Evolutionary conservation across 1,140 invertebrate species (phyloP).

Genomic region (Zaprionus camerounensis): DNA sequence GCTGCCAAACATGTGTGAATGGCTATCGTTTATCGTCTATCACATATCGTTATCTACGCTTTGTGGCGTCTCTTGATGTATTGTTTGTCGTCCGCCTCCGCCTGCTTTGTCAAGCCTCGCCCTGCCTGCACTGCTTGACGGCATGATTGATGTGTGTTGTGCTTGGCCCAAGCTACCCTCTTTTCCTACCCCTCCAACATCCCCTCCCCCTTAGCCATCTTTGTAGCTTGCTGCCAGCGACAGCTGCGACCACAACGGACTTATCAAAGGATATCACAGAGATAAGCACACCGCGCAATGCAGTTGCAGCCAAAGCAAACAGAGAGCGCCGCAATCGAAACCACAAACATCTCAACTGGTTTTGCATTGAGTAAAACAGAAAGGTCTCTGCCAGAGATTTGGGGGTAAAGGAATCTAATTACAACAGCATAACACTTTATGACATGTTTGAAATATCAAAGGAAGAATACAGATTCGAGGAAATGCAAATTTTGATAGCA

Average conservation of each 20-base stretch:
- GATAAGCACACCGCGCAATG: slow-evolving; percentile 1
- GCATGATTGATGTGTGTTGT: slow-evolving; percentile 47
- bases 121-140: slow-evolving; percentile 39
- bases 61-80: slow-evolving; percentile 23
- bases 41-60: slow-evolving; percentile 11
- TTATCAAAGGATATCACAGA: slow-evolving; percentile 15
- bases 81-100: slow-evolving; percentile 29
- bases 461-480: no score
- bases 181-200: not conserved
- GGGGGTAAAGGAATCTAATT: not conserved
- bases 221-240: slow-evolving; percentile 8
- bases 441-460: no score
- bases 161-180: no score
- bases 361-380: not conserved
- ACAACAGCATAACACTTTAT: not conserved
- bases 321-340: slow-evolving; percentile 19
- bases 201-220: not conserved
- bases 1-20: not conserved
- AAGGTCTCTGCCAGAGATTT: not conserved
- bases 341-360: slow-evolving; percentile 28
- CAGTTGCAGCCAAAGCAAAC: slow-evolving; percentile 6
- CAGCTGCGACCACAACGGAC: slow-evolving; percentile 28
- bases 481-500: no score
- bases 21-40: slow-evolving; percentile 35
- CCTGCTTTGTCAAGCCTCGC: slow-evolving; percentile 22